Conservation (phyloP, 2,797 vertebrate genomes). For the Lepilemur septentrionalis region DNA sequence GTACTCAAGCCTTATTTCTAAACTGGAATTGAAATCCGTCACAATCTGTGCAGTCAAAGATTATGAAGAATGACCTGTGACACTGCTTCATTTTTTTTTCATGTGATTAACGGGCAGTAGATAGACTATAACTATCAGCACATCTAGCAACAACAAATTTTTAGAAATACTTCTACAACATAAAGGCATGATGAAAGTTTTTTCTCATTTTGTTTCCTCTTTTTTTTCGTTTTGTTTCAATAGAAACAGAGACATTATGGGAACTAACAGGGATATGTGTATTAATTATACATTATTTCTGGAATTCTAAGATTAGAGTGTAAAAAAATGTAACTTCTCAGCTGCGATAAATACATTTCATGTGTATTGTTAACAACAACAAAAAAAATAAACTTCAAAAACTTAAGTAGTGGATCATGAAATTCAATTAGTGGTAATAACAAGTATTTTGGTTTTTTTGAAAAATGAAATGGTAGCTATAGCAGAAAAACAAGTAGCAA, state of each 20-base stretch:
- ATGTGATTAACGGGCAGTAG: background rate
- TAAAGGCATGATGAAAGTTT: background rate
- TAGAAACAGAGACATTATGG: background rate
- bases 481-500: background rate
- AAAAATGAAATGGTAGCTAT: background rate
- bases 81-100: background rate
- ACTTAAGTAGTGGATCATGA: background rate
- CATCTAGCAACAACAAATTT: background rate
- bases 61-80: background rate
- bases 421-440: background rate
- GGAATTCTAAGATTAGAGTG: background rate
- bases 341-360: background rate
- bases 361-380: background rate
- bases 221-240: background rate
- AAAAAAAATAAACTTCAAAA: background rate
- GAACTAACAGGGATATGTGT: background rate
- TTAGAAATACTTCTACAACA: background rate
- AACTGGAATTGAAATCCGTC: background rate
- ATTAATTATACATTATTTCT: background rate
- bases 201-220: background rate
- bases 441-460: background rate
- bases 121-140: background rate
- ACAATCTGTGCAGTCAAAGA: background rate
- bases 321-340: background rate
- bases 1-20: background rate